Base-by-base conservation (phyloP, 2,113 vertebrate species). In the Oxygymnocypris stewartii region DNA sequence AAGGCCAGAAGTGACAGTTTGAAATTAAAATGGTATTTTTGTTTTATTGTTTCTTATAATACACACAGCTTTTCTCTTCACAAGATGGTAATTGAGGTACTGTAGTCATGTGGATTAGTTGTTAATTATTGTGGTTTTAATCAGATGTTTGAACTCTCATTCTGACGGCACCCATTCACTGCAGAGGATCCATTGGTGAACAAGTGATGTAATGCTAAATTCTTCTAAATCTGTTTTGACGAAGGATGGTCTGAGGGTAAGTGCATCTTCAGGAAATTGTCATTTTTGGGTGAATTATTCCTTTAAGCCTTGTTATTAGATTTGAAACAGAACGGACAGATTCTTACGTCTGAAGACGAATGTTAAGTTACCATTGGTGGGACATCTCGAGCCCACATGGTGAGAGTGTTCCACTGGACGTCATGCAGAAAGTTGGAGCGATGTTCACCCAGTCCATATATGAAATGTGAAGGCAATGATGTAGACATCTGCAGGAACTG, bases 401-500 rank as follows among this genome's bases (percentile, higher is more conserved):
- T 96, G 79, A 97, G 94, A 0, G 96, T 97, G 91, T 87, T 96
- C 97, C 97, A 97, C 84, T 96, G 90, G 83, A 97, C 82, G 44
- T 94, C 94, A 28, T 96, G 97, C 74, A 97, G 91, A 6, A 97
- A 92, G 81, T 88, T 89, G 87, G 92, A 93, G 79, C 94, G 96
- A 87, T 97, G 97, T 87, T 97, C 97, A 0, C 96, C 96, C 20
- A 97, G 91, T 0, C 97, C 96, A 0, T 96, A 97, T 65, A 98
- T 90, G 84, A 93, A 96, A 10, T 14, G 88, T 13, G 93, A 96
- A 0, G 95, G 90, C 37, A 97, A 93, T 0, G 87, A 80, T 2
- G 96, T 95, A 77, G 96, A 96, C 59, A 97, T 90, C 93, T 97
- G 96, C 73, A 97, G 95, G 90, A 97, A 97, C 93, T 97, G 96